Conservation (phyloP, 2,888 invertebrate species). For the Caradrina kadenii region DNA sequence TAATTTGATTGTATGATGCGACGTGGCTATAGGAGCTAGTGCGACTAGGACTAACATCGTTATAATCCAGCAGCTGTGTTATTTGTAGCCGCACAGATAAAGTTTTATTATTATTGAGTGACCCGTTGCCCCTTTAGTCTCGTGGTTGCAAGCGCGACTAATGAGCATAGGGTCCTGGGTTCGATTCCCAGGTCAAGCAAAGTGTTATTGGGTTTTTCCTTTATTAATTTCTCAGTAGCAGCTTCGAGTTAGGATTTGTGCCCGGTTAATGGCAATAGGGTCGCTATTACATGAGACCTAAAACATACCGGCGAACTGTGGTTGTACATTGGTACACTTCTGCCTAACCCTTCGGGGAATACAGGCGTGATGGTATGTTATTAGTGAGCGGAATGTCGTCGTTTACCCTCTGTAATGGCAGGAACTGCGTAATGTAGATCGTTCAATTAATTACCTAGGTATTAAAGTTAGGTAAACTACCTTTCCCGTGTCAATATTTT, state of each 20-base stretch:
- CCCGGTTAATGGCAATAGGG: too few species aligned
- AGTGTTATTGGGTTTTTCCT: too few species aligned
- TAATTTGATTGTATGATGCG: slow-evolving; percentile 6
- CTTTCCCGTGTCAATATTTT: slow-evolving; percentile 53
- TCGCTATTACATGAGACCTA: too few species aligned
- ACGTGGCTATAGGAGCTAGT: not conserved
- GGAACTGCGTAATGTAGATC: slow-evolving; percentile 12
- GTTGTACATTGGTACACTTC: too few species aligned
- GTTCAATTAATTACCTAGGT: slow-evolving; percentile 41
- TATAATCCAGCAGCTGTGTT: not conserved
- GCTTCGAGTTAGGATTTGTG: too few species aligned
- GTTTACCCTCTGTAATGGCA: not conserved
- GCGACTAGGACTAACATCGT: not conserved
- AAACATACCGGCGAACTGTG: too few species aligned
- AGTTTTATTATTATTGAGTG: not conserved
- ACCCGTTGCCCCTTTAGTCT: too few species aligned
- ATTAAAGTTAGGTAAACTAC: slow-evolving; percentile 30
- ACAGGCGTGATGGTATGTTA: not conserved
- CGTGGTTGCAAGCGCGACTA: too few species aligned
- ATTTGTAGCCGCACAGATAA: not conserved
- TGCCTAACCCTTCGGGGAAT: too few species aligned
- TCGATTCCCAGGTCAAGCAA: too few species aligned
- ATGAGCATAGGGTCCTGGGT: too few species aligned
- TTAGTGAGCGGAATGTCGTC: slow-evolving; percentile 3
- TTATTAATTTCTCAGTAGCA: too few species aligned